These are phyloP conservation scores for Coelinius sp. DNA, from an alignment of 2,888 invertebrate genomes.

Conservation along the genomic window DNA sequence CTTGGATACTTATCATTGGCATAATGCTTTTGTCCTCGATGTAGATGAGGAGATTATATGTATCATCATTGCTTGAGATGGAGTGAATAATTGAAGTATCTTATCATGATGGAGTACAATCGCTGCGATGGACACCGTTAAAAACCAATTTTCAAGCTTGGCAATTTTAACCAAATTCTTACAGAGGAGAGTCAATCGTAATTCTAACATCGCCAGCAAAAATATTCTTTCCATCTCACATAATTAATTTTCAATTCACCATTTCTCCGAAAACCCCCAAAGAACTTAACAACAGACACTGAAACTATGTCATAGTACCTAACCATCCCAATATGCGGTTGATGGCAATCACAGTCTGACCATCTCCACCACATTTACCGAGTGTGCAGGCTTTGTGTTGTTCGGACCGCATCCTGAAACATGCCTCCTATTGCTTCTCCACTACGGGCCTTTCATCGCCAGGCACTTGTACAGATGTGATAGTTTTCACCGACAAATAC, in stretches of 20 bases:
- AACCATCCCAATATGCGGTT: constrained; percentile 39
- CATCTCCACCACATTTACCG: constrained; percentile 49
- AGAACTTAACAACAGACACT: constrained; percentile 35
- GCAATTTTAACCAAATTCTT: too few species aligned
- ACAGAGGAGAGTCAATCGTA: too few species aligned
- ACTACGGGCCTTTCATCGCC: constrained; percentile 47
- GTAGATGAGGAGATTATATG: constrained; percentile 7
- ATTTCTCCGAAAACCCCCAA: constrained; percentile 24
- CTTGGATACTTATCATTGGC: constrained; percentile 42
- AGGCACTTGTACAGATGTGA: constrained; percentile 36
- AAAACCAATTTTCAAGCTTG: too few species aligned
- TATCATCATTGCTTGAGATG: not conserved
- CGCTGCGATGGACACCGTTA: too few species aligned
- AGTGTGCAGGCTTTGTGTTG: not conserved
- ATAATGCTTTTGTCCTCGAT: constrained; percentile 47
- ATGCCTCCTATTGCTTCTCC: constrained; percentile 40
- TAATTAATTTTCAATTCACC: constrained; percentile 10
- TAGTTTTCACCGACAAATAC: constrained; percentile 16
- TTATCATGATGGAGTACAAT: too few species aligned
- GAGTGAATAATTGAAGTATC: constrained; percentile 9
- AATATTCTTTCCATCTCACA: too few species aligned
- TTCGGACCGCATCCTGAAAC: constrained; percentile 30
- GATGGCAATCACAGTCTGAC: constrained; percentile 49
- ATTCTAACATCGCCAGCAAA: too few species aligned
- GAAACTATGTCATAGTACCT: constrained; percentile 26